phyloP scores from a whole-genome alignment of 2,888 invertebrate species.

The Odontomyia ornata region DNA sequence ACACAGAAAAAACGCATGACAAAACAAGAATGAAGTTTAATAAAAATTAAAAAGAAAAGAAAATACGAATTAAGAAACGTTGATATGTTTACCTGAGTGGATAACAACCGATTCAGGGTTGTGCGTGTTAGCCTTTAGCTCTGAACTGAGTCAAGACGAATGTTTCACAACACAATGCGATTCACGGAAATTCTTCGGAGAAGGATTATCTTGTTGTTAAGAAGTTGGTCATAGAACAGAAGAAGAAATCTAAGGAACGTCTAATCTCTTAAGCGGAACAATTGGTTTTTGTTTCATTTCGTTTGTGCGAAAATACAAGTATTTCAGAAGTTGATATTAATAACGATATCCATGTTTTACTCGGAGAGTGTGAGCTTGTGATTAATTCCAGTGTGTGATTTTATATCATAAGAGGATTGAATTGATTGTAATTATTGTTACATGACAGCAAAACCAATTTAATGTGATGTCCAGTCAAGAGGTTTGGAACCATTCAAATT shows the following conservation, averaged over 20 bases:
- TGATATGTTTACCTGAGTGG: background rate
- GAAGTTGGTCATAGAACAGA: background rate
- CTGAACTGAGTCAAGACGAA: background rate
- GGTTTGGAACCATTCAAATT: too few relatives aligned
- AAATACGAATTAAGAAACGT: background rate
- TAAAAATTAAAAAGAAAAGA: background rate
- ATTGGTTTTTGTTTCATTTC: background rate
- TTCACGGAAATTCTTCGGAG: background rate
- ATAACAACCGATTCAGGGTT: background rate
- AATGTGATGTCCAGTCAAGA: too few relatives aligned
- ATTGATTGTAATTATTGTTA: too few relatives aligned
- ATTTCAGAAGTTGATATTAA: background rate
- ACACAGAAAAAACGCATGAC: background rate
- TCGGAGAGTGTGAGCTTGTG: too few relatives aligned
- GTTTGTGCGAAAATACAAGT: background rate
- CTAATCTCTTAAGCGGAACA: too few relatives aligned
- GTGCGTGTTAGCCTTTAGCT: too few relatives aligned
- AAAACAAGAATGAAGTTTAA: constrained; percentile 10
- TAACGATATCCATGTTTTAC: background rate
- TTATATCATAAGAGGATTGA: too few relatives aligned
- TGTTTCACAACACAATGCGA: background rate
- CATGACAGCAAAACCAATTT: too few relatives aligned
- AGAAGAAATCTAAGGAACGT: too few relatives aligned
- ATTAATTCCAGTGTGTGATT: too few relatives aligned
- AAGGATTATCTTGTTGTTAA: background rate